Evolutionary conservation across 1,140 invertebrate genomes (phyloP).

Genomic region (Helicoverpa zea): DNA sequence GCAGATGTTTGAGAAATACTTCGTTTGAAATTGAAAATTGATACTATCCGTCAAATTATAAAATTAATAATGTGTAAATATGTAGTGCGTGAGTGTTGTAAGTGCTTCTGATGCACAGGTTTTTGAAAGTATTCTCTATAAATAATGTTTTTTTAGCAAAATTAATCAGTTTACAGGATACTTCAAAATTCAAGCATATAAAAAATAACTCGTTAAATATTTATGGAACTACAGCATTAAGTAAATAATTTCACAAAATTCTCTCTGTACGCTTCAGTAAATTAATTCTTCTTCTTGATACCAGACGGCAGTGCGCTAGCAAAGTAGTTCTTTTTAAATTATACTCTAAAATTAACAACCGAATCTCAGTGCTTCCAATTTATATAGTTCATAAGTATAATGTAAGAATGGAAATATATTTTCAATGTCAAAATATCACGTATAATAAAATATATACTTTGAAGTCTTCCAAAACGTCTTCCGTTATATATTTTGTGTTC

Average conservation of each 20-base stretch:
- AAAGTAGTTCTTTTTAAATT: slow-evolving; percentile 48
- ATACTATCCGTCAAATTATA: slow-evolving; percentile 83
- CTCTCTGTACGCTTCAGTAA: neutral
- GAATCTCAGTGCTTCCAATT: slow-evolving; percentile 57
- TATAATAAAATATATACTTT: slow-evolving; percentile 26
- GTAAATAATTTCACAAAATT: too few species aligned
- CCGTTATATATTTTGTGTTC: slow-evolving; percentile 38
- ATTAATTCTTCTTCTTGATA: slow-evolving; percentile 14
- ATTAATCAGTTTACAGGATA: too few species aligned
- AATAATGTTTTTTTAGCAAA: too few species aligned
- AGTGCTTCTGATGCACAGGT: neutral
- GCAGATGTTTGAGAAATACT: slow-evolving; percentile 53
- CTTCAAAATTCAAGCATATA: too few species aligned
- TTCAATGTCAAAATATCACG: slow-evolving; percentile 73
- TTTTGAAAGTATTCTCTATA: too few species aligned
- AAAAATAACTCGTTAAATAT: too few species aligned
- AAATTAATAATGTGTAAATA: slow-evolving; percentile 78
- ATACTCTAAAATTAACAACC: slow-evolving; percentile 19
- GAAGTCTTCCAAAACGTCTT: slow-evolving; percentile 70
- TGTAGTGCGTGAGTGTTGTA: slow-evolving; percentile 62
- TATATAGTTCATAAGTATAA: slow-evolving; percentile 48
- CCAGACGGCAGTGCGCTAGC: slow-evolving; percentile 31
- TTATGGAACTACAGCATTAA: too few species aligned
- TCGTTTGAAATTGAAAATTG: slow-evolving; percentile 62
- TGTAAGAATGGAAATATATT: slow-evolving; percentile 65